These are phyloP conservation scores for Metallyticus violacea DNA, from an alignment of 2,888 invertebrate species.

Conservation along the genomic window DNA sequence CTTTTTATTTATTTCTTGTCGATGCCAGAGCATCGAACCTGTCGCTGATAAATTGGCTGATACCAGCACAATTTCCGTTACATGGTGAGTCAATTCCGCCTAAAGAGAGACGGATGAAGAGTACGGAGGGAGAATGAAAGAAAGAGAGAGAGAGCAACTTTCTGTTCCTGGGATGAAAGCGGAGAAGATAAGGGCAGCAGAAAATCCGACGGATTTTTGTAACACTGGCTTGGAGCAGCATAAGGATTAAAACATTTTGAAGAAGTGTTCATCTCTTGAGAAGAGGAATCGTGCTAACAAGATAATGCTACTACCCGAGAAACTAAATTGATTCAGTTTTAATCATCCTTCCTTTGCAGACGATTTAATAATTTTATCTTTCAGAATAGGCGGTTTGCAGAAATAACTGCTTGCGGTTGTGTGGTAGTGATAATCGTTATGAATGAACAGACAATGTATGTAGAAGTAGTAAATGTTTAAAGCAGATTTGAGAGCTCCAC, in stretches of 20 bases:
- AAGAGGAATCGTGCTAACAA: not conserved
- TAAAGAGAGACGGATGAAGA: not conserved
- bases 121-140: too few relatives aligned
- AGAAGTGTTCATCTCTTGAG: not conserved
- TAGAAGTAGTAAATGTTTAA: too few relatives aligned
- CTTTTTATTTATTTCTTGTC: constrained; percentile 6
- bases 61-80: constrained; percentile 21
- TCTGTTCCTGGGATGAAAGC: not conserved
- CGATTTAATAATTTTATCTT: too few relatives aligned
- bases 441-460: too few relatives aligned
- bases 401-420: too few relatives aligned
- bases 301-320: not conserved
- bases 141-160: too few relatives aligned
- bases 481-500: too few relatives aligned
- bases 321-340: not conserved
- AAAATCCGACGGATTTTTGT: not conserved
- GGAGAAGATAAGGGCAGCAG: not conserved
- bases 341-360: not conserved
- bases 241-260: not conserved
- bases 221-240: not conserved
- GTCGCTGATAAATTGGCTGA: constrained; percentile 19
- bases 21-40: not conserved
- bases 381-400: too few relatives aligned
- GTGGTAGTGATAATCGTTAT: too few relatives aligned
- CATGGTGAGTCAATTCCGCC: not conserved